Conservation (phyloP, 2,113 vertebrate species). For the Pongo abelii region DNA sequence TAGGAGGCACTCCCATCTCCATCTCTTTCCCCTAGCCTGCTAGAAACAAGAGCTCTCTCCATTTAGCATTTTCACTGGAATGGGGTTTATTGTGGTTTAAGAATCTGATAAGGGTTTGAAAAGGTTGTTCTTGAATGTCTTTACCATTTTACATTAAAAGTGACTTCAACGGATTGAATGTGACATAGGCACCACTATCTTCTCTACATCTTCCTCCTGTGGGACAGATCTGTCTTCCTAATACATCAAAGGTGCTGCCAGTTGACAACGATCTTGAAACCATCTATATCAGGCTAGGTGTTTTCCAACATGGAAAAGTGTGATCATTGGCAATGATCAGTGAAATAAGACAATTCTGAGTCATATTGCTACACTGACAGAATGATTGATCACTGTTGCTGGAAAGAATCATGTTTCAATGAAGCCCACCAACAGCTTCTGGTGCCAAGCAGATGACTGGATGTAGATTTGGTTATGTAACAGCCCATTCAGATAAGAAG, state of each 20-base stretch:
- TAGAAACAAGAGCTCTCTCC: neutral
- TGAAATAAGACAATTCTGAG: conserved; percentile 90
- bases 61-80: neutral
- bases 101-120: neutral
- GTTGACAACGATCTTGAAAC: conserved; percentile 91
- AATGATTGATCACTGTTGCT: conserved; percentile 88
- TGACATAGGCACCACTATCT: neutral
- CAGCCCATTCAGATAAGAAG: conserved; percentile 86
- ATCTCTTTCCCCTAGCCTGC: neutral
- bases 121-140: neutral
- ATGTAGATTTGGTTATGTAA: conserved; percentile 80
- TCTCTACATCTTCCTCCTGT: neutral
- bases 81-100: neutral
- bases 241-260: conserved; percentile 82
- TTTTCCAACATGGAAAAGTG: conserved; percentile 94
- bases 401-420: conserved; percentile 85
- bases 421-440: conserved; percentile 82
- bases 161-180: neutral
- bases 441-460: conserved; percentile 83
- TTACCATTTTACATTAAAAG: neutral
- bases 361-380: conserved; percentile 90
- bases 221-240: neutral
- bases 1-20: neutral
- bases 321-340: conserved; percentile 93
- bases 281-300: conserved; percentile 91